Evolutionary conservation across 2,113 vertebrate genomes (phyloP).

Genomic region (Caretta caretta): DNA sequence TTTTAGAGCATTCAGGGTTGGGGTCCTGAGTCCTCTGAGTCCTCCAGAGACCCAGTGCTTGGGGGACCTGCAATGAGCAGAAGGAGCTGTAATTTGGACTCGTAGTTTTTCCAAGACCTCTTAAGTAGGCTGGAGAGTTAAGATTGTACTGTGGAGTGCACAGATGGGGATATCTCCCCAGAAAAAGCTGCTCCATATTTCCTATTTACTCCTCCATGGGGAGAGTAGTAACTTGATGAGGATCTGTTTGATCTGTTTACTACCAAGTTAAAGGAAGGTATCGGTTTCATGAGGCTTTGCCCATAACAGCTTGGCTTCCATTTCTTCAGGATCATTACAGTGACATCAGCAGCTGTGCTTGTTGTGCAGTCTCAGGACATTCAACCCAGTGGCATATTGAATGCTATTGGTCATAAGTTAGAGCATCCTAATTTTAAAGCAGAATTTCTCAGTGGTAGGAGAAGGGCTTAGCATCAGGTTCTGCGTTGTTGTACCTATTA

Average conservation of each 20-base stretch:
- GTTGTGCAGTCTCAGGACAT: rapidly evolving
- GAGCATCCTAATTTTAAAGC: neutral
- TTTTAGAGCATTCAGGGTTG: neutral
- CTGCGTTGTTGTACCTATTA: rapidly evolving
- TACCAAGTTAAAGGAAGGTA: neutral
- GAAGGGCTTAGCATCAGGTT: neutral
- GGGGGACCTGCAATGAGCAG: neutral
- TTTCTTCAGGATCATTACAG: rapidly evolving
- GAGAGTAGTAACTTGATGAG: neutral
- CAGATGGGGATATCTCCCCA: neutral
- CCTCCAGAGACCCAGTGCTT: neutral
- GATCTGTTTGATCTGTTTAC: neutral
- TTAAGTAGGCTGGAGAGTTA: neutral
- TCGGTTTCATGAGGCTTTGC: neutral
- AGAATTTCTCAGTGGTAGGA: neutral
- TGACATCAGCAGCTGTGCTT: neutral
- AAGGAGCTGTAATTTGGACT: neutral
- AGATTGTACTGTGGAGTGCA: neutral
- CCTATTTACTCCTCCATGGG: neutral
- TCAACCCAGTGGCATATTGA: rapidly evolving
- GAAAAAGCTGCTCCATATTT: neutral
- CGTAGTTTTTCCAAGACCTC: neutral
- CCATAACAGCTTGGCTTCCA: neutral
- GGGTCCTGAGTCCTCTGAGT: neutral
- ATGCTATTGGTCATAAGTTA: rapidly evolving